A percentile compares a stretch with the other conserved stretches of the same genome.
Conservation (phyloP, 2,113 vertebrate genomes). For the Poicephalus gulielmi region DNA sequence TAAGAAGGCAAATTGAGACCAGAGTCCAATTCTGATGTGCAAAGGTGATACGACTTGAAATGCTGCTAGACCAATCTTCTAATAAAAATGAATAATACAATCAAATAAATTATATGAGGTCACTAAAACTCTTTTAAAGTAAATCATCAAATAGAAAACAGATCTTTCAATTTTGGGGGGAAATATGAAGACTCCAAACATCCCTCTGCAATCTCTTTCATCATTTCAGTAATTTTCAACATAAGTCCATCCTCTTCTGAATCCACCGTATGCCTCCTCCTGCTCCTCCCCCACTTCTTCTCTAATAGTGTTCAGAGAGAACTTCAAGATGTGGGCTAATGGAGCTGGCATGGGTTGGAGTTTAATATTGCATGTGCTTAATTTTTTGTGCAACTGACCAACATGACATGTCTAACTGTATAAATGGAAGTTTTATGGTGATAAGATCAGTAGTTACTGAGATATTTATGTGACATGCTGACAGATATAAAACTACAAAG, state of each 20-base stretch:
- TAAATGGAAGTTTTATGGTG: slow-evolving; percentile 93
- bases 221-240: slow-evolving; percentile 52
- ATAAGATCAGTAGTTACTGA: slow-evolving; percentile 95
- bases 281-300: slow-evolving; percentile 29
- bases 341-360: slow-evolving; percentile 74
- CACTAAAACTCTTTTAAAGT: slow-evolving; percentile 54
- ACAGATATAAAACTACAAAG: slow-evolving; percentile 86
- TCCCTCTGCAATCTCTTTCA: slow-evolving; percentile 30
- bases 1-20: not conserved
- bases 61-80: not conserved
- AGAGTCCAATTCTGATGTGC: not conserved
- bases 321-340: slow-evolving; percentile 74
- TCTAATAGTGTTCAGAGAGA: slow-evolving; percentile 69
- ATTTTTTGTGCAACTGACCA: slow-evolving; percentile 84
- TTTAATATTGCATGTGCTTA: slow-evolving; percentile 78
- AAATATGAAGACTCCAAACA: slow-evolving; percentile 25
- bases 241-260: not conserved
- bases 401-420: slow-evolving; percentile 85
- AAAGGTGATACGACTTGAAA: slow-evolving; percentile 9
- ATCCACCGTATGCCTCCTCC: not conserved
- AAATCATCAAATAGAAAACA: slow-evolving; percentile 46
- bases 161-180: slow-evolving; percentile 8
- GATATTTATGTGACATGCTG: slow-evolving; percentile 96
- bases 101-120: slow-evolving; percentile 51
- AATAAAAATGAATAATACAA: slow-evolving; percentile 40